A percentile compares a stretch with the other conserved stretches of the same genome.
Conservation (phyloP, 2,797 vertebrate species). For the Aeoliscus strigatus region DNA sequence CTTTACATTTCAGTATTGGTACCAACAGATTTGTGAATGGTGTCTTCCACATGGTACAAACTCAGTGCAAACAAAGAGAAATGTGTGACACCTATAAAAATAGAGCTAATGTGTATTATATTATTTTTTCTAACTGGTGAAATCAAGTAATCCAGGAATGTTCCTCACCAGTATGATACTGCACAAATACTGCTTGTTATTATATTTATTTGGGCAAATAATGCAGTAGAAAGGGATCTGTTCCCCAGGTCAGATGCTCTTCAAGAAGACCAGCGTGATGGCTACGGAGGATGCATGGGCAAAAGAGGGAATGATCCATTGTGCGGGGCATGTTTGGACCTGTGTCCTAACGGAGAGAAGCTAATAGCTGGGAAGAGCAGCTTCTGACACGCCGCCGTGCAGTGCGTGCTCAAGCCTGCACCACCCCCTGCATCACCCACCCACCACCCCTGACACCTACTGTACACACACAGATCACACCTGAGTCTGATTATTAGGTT, state of each 20-base stretch:
- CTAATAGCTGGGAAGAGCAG: constrained; percentile 74
- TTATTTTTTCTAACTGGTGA: no score
- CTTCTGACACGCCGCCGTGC: constrained; percentile 64
- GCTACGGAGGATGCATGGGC: constrained; percentile 61
- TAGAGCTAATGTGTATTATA: no score
- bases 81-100: no score
- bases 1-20: no score
- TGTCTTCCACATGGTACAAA: no score
- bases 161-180: no score
- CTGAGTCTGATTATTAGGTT: constrained; percentile 65
- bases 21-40: no score
- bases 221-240: no score
- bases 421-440: constrained; percentile 33
- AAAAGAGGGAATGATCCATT: constrained; percentile 52
- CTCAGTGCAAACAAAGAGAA: no score
- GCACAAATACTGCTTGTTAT: no score
- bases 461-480: constrained; percentile 15
- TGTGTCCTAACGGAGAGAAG: constrained; percentile 58
- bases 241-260: constrained; percentile 17
- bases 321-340: constrained; percentile 75
- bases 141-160: no score
- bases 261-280: constrained; percentile 38
- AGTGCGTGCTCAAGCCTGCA: constrained; percentile 59
- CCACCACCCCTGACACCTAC: constrained; percentile 32
- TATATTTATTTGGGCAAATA: no score